Base-by-base conservation (phyloP, 2,888 invertebrate genomes). In the Chalcosyrphus nemorum region DNA sequence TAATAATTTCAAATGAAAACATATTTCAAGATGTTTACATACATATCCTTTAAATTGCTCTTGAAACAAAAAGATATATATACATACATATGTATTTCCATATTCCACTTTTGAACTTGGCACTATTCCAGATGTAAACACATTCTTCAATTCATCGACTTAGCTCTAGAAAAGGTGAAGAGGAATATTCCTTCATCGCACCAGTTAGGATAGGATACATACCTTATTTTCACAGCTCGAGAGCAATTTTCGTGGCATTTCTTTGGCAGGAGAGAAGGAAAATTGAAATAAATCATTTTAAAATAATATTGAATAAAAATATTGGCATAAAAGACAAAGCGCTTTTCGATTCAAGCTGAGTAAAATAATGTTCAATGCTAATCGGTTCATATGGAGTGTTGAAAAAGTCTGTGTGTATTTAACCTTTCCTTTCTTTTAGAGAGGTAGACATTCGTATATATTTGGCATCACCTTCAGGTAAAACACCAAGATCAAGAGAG, bases 251-350 rank as follows among this genome's bases (percentile, higher is more conserved):
- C 6, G 32, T 32, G 7, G 32, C n/a, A n/a, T n/a, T n/a, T n/a
- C 17, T 19, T 29, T 59, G 27, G 27, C 43, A 43, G 4, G 66
- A 38, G 47, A 50, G 35, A 57, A 41, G 38, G 19, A 47, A 66
- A 50, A 41, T 47, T 75, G 52, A 38, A 66, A 66, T 66, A 66
- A 56, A 45, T 47, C 45, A 35, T 24, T 65, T 56, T 56, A 17
- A 27, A 35, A 56, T 32, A 63, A 63, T 65, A 54, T 47, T 35
- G 32, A 13, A 32, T 63, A 9, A 38, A 15, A 21, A 5, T 15
- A 27, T 4, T 15, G 17, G 21, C 38, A 19, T 24, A 43, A n/a
- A 50, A 24, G 50, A 61, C 41, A 52, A 29, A 61, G 29, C 13
- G 13, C 13, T 57, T 17, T 59, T 5, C 32, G 32, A 7, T n/a